Evolutionary conservation across 2,113 vertebrate genomes (phyloP).

Genomic region (Oryctolagus cuniculus): DNA sequence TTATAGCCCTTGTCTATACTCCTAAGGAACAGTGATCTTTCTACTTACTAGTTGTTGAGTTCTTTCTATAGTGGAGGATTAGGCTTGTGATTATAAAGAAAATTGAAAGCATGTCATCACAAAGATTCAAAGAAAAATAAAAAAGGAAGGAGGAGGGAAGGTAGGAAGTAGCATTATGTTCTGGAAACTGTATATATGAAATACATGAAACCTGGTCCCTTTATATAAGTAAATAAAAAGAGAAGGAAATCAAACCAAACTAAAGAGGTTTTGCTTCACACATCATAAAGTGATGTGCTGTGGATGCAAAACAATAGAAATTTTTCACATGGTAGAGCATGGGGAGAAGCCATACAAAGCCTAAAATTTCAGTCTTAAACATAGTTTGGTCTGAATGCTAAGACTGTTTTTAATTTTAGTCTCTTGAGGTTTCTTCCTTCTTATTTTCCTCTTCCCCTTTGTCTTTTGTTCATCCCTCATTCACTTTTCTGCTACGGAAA

Average conservation of each 20-base stretch:
- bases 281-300: background rate
- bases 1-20: too few relatives aligned
- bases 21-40: too few relatives aligned
- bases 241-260: background rate
- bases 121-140: too few relatives aligned
- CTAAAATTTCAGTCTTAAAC: background rate
- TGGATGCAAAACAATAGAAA: background rate
- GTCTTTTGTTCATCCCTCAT: slow-evolving; percentile 55
- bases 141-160: too few relatives aligned
- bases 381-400: background rate
- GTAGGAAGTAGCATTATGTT: too few relatives aligned
- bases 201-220: too few relatives aligned
- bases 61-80: too few relatives aligned
- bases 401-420: background rate
- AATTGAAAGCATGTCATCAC: too few relatives aligned
- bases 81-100: too few relatives aligned
- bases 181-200: too few relatives aligned
- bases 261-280: background rate
- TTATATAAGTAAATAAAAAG: background rate
- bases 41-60: too few relatives aligned
- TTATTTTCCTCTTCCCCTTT: background rate
- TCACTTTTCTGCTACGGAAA: slow-evolving; percentile 62
- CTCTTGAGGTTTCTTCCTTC: background rate
- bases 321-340: background rate
- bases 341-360: background rate